These are phyloP conservation scores for Arctocebus calabarensis DNA, from an alignment of 2,797 vertebrate genomes.

Conservation along the genomic window DNA sequence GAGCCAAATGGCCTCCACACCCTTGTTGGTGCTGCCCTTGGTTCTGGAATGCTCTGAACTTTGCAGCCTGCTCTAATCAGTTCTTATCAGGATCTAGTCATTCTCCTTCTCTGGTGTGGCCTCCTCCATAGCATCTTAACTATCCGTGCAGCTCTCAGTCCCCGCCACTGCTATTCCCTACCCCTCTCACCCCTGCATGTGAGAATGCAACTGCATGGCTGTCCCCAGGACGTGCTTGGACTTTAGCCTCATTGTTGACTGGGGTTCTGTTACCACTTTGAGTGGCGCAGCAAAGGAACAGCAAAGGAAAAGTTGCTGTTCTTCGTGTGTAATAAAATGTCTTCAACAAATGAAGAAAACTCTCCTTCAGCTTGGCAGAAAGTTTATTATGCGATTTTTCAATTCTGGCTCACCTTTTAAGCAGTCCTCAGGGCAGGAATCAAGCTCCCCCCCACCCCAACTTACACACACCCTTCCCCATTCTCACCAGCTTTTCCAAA, in stretches of 20 bases:
- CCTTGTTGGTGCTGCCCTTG: neutral
- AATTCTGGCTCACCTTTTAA: neutral
- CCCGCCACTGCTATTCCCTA: fast-evolving
- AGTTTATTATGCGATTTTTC: neutral
- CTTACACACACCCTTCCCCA: no score
- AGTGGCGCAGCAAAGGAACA: neutral
- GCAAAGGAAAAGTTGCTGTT: neutral
- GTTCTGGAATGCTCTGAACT: slow-evolving; percentile 16
- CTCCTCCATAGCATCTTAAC: neutral
- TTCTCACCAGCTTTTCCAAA: neutral
- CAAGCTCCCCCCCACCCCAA: no score
- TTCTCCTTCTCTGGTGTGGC: neutral
- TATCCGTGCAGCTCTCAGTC: neutral
- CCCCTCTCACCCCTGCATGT: neutral
- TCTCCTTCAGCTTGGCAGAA: neutral
- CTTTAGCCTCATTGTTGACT: neutral
- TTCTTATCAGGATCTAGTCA: neutral
- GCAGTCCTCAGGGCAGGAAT: neutral
- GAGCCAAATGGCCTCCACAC: neutral
- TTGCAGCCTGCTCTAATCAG: neutral
- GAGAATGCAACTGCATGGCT: neutral
- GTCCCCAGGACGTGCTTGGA: neutral
- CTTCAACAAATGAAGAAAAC: neutral
- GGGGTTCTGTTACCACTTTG: neutral
- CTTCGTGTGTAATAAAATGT: neutral